These are phyloP conservation scores for Globodera rostochiensis DNA, from an alignment of 1,140 invertebrate genomes.

Conservation along the genomic window DNA sequence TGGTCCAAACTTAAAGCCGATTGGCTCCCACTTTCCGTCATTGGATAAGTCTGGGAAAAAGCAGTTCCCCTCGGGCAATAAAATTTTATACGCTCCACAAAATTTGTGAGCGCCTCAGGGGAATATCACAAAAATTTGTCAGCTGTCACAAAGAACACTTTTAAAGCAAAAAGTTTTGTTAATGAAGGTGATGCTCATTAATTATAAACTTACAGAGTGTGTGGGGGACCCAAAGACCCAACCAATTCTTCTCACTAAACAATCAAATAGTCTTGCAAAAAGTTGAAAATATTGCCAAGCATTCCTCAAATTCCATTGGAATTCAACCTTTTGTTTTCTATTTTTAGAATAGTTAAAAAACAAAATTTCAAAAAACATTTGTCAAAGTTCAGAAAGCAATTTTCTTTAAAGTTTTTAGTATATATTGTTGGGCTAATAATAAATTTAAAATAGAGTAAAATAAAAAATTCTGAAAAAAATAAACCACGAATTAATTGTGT, in stretches of 20 bases:
- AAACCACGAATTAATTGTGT: no score
- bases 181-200: neutral
- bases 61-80: no score
- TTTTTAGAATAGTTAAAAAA: neutral
- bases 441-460: no score
- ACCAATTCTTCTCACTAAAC: neutral
- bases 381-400: no score
- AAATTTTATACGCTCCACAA: no score
- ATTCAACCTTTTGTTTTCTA: neutral
- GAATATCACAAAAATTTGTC: neutral
- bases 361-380: neutral
- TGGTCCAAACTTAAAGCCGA: neutral
- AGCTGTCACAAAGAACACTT: neutral
- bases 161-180: neutral
- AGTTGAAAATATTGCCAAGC: neutral
- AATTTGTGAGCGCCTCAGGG: no score
- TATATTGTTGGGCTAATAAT: no score
- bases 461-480: no score
- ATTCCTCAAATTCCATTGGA: neutral
- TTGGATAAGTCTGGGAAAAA: neutral
- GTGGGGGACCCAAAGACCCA: neutral
- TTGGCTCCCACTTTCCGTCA: neutral
- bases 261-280: neutral
- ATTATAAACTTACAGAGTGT: neutral
- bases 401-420: no score